Conservation (phyloP, 2,888 invertebrate genomes). For the Monochamus alternatus region DNA sequence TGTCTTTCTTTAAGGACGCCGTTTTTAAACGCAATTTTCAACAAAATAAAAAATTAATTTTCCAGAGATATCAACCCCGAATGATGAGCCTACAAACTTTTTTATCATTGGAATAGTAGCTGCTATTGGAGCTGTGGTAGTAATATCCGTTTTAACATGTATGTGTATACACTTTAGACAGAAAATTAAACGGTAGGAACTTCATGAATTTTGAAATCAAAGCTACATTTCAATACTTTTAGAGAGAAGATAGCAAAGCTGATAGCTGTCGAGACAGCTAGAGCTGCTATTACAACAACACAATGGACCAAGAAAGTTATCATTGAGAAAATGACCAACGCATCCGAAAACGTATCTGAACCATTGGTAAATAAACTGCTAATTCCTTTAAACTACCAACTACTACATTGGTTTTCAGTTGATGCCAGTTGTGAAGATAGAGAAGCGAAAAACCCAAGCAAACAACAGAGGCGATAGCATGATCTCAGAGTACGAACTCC, state of each 20-base stretch:
- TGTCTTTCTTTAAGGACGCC: neutral
- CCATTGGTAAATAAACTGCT: constrained; percentile 72
- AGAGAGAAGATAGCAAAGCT: constrained; percentile 86
- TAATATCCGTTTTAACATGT: constrained; percentile 64
- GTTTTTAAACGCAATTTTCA: too few species aligned
- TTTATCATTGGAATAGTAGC: constrained; percentile 67
- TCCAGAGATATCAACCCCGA: constrained; percentile 3
- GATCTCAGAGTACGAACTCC: constrained; percentile 95
- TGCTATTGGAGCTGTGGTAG: constrained; percentile 76
- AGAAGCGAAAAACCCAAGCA: constrained; percentile 86
- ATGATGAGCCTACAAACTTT: constrained; percentile 62
- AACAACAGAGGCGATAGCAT: constrained; percentile 80
- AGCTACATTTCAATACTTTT: constrained; percentile 31
- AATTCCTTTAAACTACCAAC: neutral
- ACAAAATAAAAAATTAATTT: neutral
- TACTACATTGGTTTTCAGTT: constrained; percentile 69
- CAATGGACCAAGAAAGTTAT: constrained; percentile 94
- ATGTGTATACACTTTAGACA: constrained; percentile 59
- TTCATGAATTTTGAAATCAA: neutral
- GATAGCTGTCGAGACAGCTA: constrained; percentile 84
- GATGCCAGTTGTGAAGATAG: constrained; percentile 94
- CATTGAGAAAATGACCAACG: constrained; percentile 85
- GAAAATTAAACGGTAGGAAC: constrained; percentile 56
- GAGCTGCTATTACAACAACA: constrained; percentile 83
- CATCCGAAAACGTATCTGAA: constrained; percentile 77